Percentiles rank a stretch among this genome's conserved stretches.
phyloP scores from a whole-genome alignment of 1,140 invertebrate species.

The Hypothenemus hampei region DNA sequence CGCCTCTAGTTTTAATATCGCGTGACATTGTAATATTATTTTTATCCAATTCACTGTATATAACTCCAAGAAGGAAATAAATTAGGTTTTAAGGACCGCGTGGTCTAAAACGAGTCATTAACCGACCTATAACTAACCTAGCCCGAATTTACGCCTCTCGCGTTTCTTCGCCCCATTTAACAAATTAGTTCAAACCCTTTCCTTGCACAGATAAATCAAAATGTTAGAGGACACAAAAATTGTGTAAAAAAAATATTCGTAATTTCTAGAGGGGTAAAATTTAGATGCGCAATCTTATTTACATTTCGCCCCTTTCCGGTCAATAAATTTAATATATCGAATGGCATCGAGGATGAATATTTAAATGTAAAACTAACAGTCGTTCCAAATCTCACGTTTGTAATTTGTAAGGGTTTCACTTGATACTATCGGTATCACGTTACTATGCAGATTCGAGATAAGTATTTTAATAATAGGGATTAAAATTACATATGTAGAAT shows the following conservation, averaged over 20 bases:
- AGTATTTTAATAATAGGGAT: conserved; percentile 38
- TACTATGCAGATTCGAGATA: conserved; percentile 39
- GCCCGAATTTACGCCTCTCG: conserved; percentile 9
- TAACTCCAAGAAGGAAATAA: conserved; percentile 8
- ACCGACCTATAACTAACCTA: background rate
- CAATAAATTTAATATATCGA: conserved; percentile 27
- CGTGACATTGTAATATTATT: conserved; percentile 24
- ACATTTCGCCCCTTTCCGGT: conserved; percentile 29
- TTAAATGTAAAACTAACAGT: conserved; percentile 33
- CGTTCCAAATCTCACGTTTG: conserved; percentile 28
- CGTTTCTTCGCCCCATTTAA: conserved; percentile 14
- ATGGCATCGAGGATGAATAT: conserved; percentile 24
- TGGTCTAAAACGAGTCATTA: conserved; percentile 21
- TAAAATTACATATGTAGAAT: conserved; percentile 38
- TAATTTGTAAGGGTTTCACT: conserved; percentile 34
- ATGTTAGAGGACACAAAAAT: no score
- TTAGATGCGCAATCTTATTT: no score
- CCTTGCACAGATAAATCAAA: conserved; percentile 7
- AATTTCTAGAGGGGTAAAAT: no score
- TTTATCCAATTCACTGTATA: conserved; percentile 17
- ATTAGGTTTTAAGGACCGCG: conserved; percentile 7
- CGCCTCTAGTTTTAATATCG: conserved; percentile 15
- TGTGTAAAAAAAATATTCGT: no score
- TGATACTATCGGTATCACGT: conserved; percentile 41
- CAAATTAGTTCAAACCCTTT: conserved; percentile 12